Base-by-base conservation (phyloP, 2,113 vertebrate genomes). In the Gambusia holbrooki region DNA sequence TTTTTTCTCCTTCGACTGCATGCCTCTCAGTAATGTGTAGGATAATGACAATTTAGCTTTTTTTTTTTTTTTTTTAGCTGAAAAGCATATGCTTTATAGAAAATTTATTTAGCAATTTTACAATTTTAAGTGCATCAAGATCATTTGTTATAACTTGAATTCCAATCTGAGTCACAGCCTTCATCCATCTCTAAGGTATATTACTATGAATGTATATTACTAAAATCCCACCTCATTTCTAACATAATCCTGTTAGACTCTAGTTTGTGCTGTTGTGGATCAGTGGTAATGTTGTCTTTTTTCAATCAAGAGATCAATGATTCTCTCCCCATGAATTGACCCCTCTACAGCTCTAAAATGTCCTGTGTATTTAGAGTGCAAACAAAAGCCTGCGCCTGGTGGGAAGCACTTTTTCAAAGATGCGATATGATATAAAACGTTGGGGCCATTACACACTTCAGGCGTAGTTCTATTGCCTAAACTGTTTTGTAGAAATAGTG, bases 401-500 rank as follows among this genome's bases (percentile, higher is more conserved):
- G 19, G 48, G 7, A 51, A 19, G 15, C 48, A 51, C 19, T 51
- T 19, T 51, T 51, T 54, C 22, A 19, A 22, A 54, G 48, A 54
- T 54, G 17, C 19, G 0, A 54, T 5, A 54, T 9, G 48, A 54
- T 54, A 54, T 54, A 25, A 19, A 54, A 54, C 17, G 1, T 9
- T 19, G 12, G 14, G 40, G 40, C 40, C 40, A 0, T 9, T 51
- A 19, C 15, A 25, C 48, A 54, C 17, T 6, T 22, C 48, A 19
- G 5, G 81, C 32, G 71, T 67, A 73, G 58, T 60, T 85, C 25
- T 73, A 60, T 78, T 42, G 4, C 66, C 51, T 76, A 37, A 75
- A 77, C 72, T 72, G 32, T 35, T 62, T 29, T 67, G 73, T 64
- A 74, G 84, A 73, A 73, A 82, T 51, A 83, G 45, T 19, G 5